phyloP scores from a whole-genome alignment of 2,797 vertebrate species.

The Pseudomugil tenellus region DNA sequence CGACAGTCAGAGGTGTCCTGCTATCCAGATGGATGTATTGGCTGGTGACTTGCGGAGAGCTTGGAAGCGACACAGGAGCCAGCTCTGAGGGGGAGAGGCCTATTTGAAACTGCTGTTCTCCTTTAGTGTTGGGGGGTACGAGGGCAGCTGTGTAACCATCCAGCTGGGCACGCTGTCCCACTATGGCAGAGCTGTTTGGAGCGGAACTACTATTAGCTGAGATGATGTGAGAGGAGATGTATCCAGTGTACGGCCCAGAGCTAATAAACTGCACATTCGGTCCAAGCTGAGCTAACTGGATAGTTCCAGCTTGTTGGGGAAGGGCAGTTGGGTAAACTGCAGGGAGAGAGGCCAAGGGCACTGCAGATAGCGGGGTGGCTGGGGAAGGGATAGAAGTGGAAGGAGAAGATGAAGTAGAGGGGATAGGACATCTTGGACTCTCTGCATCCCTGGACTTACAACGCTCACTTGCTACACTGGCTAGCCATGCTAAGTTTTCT shows the following conservation, averaged over 20 bases:
- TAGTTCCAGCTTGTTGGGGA: slow-evolving; percentile 86
- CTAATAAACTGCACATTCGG: slow-evolving; percentile 97
- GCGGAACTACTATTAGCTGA: slow-evolving; percentile 86
- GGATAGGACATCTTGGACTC: slow-evolving; percentile 68
- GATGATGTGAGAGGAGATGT: slow-evolving; percentile 96
- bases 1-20: slow-evolving; percentile 88
- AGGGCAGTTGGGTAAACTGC: slow-evolving; percentile 88
- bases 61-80: slow-evolving; percentile 81
- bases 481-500: slow-evolving; percentile 93
- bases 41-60: slow-evolving; percentile 81
- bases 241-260: slow-evolving; percentile 92
- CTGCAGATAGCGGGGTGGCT: slow-evolving; percentile 74
- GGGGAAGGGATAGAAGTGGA: slow-evolving; percentile 84
- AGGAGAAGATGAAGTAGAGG: slow-evolving; percentile 66
- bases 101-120: slow-evolving; percentile 86
- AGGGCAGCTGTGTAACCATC: slow-evolving; percentile 92
- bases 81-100: slow-evolving; percentile 81
- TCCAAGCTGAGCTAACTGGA: slow-evolving; percentile 93
- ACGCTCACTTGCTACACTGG: slow-evolving; percentile 86
- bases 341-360: slow-evolving; percentile 87
- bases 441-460: slow-evolving; percentile 81
- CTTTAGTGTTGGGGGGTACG: slow-evolving; percentile 88
- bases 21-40: slow-evolving; percentile 95
- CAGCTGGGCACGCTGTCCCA: slow-evolving; percentile 84
- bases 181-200: slow-evolving; percentile 82